A percentile compares a stretch with the other conserved stretches of the same genome.
Evolutionary conservation across 2,113 vertebrate species (phyloP).

Genomic region (Opisthocomus hoazin): DNA sequence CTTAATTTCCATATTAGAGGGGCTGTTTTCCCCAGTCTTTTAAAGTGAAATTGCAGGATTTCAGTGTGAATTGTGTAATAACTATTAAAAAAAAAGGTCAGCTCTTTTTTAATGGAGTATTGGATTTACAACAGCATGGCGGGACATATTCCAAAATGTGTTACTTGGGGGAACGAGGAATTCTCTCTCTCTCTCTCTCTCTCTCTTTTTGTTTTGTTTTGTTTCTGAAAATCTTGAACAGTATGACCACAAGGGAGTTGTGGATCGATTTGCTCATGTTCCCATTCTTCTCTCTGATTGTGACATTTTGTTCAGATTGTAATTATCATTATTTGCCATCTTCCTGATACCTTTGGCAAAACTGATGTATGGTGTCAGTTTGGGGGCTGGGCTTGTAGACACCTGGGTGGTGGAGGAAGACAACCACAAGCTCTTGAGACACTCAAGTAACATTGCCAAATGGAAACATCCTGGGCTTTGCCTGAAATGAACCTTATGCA

Average conservation of each 20-base stretch:
- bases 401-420: background rate
- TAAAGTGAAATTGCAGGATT: background rate
- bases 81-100: background rate
- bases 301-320: background rate
- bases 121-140: background rate
- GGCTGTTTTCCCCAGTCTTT: background rate
- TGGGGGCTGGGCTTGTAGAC: background rate
- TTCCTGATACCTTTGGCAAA: background rate
- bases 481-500: background rate
- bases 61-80: background rate
- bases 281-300: background rate
- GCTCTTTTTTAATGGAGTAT: background rate
- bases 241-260: background rate
- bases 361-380: background rate
- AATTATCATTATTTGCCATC: rapidly evolving
- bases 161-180: background rate
- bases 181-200: background rate
- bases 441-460: background rate
- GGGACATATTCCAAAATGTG: background rate
- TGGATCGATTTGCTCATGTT: background rate
- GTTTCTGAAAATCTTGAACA: background rate
- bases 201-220: background rate
- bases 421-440: background rate
- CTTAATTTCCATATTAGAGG: background rate
- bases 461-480: background rate